Evolutionary conservation across 2,113 vertebrate species (phyloP).

Genomic region (Variabilichromis moorii): DNA sequence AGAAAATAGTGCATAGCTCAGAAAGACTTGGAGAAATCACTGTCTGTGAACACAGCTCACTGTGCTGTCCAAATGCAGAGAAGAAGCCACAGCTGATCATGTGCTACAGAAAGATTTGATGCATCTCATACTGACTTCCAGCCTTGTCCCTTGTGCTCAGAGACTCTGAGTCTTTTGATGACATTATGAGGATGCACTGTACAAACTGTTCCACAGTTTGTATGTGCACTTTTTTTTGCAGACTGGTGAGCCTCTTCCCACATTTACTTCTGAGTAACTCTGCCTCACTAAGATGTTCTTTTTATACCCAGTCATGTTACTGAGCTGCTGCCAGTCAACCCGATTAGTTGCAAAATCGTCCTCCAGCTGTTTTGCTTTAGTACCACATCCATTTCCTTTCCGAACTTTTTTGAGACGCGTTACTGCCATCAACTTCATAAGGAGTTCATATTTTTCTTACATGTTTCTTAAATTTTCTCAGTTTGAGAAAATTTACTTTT

Average conservation of each 20-base stretch:
- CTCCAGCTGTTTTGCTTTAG: background rate
- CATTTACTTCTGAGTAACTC: accelerated
- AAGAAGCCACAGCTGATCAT: background rate
- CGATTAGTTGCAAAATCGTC: background rate
- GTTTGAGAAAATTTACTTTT: background rate
- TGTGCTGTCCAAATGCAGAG: background rate
- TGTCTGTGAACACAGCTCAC: background rate
- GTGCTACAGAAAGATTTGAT: background rate
- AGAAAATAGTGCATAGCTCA: background rate
- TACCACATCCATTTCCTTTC: background rate
- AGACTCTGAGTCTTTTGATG: background rate
- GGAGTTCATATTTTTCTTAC: background rate
- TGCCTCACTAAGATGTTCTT: background rate
- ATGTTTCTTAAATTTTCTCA: background rate
- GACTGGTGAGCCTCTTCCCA: background rate
- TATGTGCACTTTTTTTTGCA: background rate
- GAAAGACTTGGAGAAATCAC: background rate
- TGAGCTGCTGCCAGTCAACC: background rate
- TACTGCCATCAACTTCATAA: background rate
- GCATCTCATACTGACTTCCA: background rate
- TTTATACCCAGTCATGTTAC: background rate
- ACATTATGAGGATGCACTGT: background rate
- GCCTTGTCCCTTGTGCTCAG: background rate
- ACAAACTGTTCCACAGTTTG: background rate
- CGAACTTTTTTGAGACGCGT: accelerated